phyloP scores from a whole-genome alignment of 2,888 invertebrate species.

The Cerastis leucographa region DNA sequence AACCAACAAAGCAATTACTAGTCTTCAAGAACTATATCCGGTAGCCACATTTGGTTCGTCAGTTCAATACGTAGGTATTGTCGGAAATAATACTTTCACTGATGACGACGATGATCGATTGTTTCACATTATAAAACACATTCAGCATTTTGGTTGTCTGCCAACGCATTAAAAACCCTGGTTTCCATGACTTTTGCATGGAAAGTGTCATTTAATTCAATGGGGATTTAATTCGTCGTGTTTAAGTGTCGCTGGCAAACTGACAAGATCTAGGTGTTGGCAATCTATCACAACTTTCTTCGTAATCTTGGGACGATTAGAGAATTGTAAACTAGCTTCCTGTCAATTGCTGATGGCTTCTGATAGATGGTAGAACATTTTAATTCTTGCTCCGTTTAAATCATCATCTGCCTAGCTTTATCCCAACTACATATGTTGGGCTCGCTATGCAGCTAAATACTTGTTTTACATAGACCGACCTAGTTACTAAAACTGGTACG shows the following conservation, averaged over 20 bases:
- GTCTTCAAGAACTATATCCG: constrained; percentile 28
- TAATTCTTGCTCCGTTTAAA: neutral
- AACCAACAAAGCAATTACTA: constrained; percentile 26
- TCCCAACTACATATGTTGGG: too few relatives aligned
- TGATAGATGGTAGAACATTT: neutral
- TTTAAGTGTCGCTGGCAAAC: constrained; percentile 42
- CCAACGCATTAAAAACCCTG: constrained; percentile 26
- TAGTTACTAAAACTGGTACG: too few relatives aligned
- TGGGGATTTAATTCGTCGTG: neutral
- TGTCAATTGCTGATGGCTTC: neutral
- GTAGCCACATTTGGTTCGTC: constrained; percentile 33
- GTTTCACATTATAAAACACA: constrained; percentile 54
- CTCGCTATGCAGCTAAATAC: too few relatives aligned
- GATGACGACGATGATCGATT: constrained; percentile 52
- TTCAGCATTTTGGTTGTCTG: constrained; percentile 41
- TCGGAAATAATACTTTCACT: constrained; percentile 63
- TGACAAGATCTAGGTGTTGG: constrained; percentile 34
- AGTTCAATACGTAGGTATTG: constrained; percentile 7
- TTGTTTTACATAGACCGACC: too few relatives aligned
- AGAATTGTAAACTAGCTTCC: neutral
- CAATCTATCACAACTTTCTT: constrained; percentile 38
- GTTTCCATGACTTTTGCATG: constrained; percentile 21
- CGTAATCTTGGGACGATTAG: neutral
- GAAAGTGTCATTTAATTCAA: constrained; percentile 34
- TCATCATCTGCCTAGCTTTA: too few relatives aligned